Conservation (phyloP, 2,113 vertebrate species). For the Pachypanchax playfairii region DNA sequence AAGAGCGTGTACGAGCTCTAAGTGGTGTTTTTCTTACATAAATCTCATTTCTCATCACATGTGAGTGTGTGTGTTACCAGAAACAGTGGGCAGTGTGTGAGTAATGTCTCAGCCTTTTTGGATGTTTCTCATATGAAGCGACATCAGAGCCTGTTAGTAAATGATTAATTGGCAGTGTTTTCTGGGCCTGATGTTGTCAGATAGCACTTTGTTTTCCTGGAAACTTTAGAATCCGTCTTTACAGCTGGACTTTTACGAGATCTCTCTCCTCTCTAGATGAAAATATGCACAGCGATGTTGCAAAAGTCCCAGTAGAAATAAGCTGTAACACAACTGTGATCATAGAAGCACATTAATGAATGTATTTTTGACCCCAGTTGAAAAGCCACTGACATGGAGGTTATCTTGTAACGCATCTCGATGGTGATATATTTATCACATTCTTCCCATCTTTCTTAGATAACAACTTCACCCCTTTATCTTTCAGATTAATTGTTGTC, state of each 20-base stretch:
- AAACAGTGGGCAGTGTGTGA: conserved; percentile 49
- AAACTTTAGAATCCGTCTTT: conserved; percentile 68
- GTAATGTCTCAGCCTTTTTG: conserved; percentile 58
- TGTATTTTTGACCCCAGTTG: background rate
- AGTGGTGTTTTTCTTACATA: conserved; percentile 17
- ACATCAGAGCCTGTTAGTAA: conserved; percentile 68
- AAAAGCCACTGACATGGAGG: conserved; percentile 2
- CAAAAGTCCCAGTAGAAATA: conserved; percentile 35
- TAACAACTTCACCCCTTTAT: conserved; percentile 48
- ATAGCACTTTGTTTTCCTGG: conserved; percentile 65
- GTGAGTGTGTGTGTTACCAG: conserved; percentile 10
- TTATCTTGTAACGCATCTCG: conserved; percentile 23
- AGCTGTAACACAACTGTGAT: background rate
- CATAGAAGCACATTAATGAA: background rate
- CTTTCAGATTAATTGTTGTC: conserved; percentile 37
- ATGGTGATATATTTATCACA: conserved; percentile 26
- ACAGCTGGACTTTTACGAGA: conserved; percentile 72
- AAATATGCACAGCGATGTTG: conserved; percentile 40
- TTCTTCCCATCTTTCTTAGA: conserved; percentile 28
- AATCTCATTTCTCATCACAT: conserved; percentile 4
- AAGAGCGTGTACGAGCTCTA: conserved; percentile 15
- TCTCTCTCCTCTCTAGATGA: conserved; percentile 45
- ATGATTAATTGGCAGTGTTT: conserved; percentile 65
- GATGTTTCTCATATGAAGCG: conserved; percentile 54
- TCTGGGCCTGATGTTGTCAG: conserved; percentile 58